Percentiles rank a stretch among this genome's conserved stretches.
Conservation (phyloP, 2,888 invertebrate genomes). For the Melieria picta region DNA sequence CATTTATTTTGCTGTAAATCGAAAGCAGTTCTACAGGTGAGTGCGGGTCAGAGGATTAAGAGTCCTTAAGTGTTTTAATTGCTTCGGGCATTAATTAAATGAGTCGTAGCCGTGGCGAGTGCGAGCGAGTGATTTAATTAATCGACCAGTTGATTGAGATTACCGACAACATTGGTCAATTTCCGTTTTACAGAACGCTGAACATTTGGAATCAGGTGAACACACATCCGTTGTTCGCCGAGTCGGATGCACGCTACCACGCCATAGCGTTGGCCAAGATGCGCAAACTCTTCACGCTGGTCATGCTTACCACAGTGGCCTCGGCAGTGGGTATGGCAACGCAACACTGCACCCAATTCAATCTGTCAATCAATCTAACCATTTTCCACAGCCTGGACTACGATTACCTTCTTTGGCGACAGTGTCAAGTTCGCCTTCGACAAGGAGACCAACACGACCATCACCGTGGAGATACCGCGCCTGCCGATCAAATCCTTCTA, state of each 20-base stretch:
- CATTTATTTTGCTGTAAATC: constrained; percentile 76
- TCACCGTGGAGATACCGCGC: constrained; percentile 76
- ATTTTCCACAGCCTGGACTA: constrained; percentile 74
- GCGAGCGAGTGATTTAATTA: too few species aligned
- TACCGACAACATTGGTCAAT: too few species aligned
- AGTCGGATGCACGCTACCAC: constrained; percentile 82
- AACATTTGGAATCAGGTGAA: constrained; percentile 88
- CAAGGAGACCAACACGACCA: constrained; percentile 77
- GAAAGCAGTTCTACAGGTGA: constrained; percentile 80
- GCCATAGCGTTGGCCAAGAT: constrained; percentile 79
- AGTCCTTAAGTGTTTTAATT: too few species aligned
- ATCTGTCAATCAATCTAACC: background rate
- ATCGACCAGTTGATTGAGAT: too few species aligned
- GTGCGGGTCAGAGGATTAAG: background rate
- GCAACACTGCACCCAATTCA: too few species aligned
- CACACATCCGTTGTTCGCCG: constrained; percentile 84
- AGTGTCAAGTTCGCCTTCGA: constrained; percentile 75
- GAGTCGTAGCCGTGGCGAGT: too few species aligned
- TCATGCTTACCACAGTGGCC: constrained; percentile 72
- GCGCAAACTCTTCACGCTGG: constrained; percentile 76
- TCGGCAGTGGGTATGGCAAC: constrained; percentile 69
- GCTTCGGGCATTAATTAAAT: too few species aligned
- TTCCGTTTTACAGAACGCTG: constrained; percentile 69
- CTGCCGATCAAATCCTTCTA: constrained; percentile 82
- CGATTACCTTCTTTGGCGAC: constrained; percentile 83